Evolutionary conservation across 1,140 invertebrate genomes (phyloP).

Genomic region (Trichoplusia ni): DNA sequence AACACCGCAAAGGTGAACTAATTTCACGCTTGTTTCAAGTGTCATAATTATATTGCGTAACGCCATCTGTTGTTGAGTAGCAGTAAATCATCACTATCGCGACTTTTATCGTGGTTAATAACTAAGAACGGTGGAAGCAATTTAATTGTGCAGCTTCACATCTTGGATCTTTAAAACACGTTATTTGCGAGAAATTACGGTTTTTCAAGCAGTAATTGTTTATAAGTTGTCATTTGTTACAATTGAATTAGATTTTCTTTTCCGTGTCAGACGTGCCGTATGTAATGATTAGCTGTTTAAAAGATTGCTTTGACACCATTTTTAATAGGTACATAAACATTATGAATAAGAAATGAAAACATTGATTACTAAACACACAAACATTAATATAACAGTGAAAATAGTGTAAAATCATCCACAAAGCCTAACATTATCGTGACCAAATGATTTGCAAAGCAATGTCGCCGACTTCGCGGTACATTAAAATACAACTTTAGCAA

Average conservation of each 20-base stretch:
- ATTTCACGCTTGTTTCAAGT: too few species aligned
- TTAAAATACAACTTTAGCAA: conserved; percentile 15
- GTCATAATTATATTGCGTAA: conserved; percentile 18
- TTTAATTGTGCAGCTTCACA: not conserved
- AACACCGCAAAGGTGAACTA: too few species aligned
- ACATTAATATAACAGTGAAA: conserved; percentile 19
- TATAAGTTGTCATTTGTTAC: too few species aligned
- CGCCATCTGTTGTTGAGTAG: conserved; percentile 51
- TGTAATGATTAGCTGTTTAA: too few species aligned
- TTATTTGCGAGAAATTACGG: too few species aligned
- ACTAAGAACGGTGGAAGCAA: conserved; percentile 26
- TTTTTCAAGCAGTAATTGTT: too few species aligned
- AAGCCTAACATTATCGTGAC: conserved; percentile 38
- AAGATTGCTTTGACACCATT: too few species aligned
- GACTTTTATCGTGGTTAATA: conserved; percentile 33
- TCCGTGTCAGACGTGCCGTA: too few species aligned
- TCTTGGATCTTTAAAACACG: too few species aligned
- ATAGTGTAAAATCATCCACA: conserved; percentile 33
- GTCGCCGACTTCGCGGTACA: conserved; percentile 12
- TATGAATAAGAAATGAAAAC: too few species aligned
- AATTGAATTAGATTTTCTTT: too few species aligned
- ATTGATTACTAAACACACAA: conserved; percentile 4
- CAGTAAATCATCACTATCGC: conserved; percentile 39
- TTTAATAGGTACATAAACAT: too few species aligned
- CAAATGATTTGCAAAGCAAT: conserved; percentile 28